Conservation (phyloP, 2,113 vertebrate species). For the Athene noctua region DNA sequence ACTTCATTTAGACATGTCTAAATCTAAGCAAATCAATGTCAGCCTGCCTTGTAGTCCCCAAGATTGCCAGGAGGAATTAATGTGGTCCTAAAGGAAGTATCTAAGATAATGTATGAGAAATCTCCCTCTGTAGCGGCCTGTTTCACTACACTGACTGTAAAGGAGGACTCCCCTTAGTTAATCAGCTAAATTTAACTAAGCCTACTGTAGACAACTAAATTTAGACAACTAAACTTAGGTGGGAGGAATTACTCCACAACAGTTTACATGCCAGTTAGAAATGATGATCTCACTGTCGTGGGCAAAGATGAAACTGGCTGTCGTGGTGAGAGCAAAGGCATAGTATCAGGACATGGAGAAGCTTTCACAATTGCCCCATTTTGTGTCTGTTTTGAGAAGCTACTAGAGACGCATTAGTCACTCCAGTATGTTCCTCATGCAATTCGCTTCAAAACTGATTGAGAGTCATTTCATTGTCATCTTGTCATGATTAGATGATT, state of each 20-base stretch:
- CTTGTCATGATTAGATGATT: background rate
- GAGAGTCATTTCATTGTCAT: background rate
- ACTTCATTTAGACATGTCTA: background rate
- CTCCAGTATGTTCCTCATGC: background rate
- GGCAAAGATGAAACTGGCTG: slow-evolving; percentile 21
- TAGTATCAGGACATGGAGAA: background rate
- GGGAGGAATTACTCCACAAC: slow-evolving; percentile 58
- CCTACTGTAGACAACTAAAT: slow-evolving; percentile 38
- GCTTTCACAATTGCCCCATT: background rate
- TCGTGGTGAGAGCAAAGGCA: background rate
- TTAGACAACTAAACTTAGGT: slow-evolving; percentile 49
- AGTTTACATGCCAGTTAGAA: slow-evolving; percentile 42
- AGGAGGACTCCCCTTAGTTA: background rate
- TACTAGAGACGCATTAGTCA: background rate
- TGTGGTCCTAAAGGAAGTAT: background rate
- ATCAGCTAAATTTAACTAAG: slow-evolving; percentile 47
- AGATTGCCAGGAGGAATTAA: background rate
- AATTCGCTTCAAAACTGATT: background rate
- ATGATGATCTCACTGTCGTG: background rate
- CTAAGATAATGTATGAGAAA: background rate
- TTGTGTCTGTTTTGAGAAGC: background rate
- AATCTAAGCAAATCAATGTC: background rate
- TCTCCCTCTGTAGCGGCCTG: background rate
- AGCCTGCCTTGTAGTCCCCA: background rate
- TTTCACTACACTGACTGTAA: background rate